Evolutionary conservation across 2,888 invertebrate species (phyloP), one percentile per base, ranked within the genome.

Genomic region (Meiosimyza decipiens): DNA sequence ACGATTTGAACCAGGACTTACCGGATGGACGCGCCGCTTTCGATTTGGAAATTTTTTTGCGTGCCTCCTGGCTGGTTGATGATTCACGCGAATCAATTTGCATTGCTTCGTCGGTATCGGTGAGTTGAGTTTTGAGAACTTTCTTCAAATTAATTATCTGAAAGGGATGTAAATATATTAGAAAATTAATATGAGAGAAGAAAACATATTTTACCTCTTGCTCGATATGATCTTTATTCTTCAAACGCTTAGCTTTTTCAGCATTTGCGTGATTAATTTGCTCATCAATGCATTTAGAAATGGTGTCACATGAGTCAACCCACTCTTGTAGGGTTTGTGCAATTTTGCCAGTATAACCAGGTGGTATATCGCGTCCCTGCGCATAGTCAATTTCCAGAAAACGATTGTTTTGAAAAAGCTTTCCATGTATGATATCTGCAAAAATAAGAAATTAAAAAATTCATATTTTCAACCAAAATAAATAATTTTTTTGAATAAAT

Each of bases 311-410:
- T 2, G 94, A 90, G 76, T 94, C 92, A 83, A 96, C 96, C 98
- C 97, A 96, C 78, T 94, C 93, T 60, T 94, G 92, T 33, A 96
- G 87, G 11, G 95, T 95, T 74, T 92, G 91, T 0, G 94, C 92
- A 65, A 98, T 96, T 72, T 92, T 90, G 13, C 92, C 90, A 0
- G 97, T 91, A 83, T 97, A 95, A 68, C 93, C 94, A 0, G 93
- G 91, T 51, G 94, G 91, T 49, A 98, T 97, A 83, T 99, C 98
- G 18, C 98, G 90, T 0, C 98, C 98, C 51, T 98, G 91, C 0
- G 98, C 96, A 80, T 95, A 97, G 85, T 98, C 98, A 0, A 98
- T 93, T 88, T 98, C 98, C 52, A 98, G 89, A 77, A 94, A 93
- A 79, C 95, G 94, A 86, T 97, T 96, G 83, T 96, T 95, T 86